Percentiles rank a stretch among this genome's conserved stretches.
These are phyloP conservation scores for Caenorhabditis zanzibari DNA, from an alignment of 2,888 invertebrate genomes.

Conservation along the genomic window DNA sequence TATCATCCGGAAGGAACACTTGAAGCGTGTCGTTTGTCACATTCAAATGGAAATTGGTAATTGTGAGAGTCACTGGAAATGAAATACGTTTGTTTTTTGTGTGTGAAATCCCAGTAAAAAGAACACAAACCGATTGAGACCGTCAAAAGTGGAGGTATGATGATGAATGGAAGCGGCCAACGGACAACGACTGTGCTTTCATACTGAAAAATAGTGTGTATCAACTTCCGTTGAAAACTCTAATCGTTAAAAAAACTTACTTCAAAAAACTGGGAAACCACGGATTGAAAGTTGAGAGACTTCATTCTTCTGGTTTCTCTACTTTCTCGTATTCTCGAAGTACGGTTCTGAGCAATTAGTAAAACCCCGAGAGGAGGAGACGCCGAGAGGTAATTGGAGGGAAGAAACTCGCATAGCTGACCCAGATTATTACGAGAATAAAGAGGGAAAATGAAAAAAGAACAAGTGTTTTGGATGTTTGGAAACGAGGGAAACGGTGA, in stretches of 20 bases:
- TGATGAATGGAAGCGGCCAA: slow-evolving; percentile 81
- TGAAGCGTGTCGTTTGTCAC: slow-evolving; percentile 74
- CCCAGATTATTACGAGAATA: slow-evolving; percentile 54
- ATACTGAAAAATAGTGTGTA: slow-evolving; percentile 71
- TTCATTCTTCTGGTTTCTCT: slow-evolving; percentile 39
- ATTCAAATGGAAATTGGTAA: slow-evolving; percentile 70
- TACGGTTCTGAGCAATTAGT: slow-evolving; percentile 63
- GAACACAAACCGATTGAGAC: slow-evolving; percentile 59
- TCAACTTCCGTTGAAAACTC: not conserved
- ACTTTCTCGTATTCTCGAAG: slow-evolving; percentile 30
- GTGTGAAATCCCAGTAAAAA: no score
- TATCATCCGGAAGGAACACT: slow-evolving; percentile 83
- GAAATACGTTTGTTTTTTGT: no score
- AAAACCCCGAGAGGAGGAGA: not conserved
- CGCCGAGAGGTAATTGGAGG: slow-evolving; percentile 13
- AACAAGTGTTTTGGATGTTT: slow-evolving; percentile 33
- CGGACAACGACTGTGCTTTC: slow-evolving; percentile 79
- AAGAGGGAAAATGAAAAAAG: not conserved
- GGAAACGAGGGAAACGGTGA: not conserved
- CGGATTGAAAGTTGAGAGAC: slow-evolving; percentile 77
- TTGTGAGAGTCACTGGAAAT: slow-evolving; percentile 66
- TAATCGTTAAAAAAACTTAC: slow-evolving; percentile 49
- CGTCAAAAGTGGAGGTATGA: slow-evolving; percentile 78
- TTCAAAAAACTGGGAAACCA: slow-evolving; percentile 82
- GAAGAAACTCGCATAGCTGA: slow-evolving; percentile 42